Percentiles rank a stretch among this genome's conserved stretches.
phyloP scores from a whole-genome alignment of 1,140 invertebrate genomes.

The Drosophila suzukii region DNA sequence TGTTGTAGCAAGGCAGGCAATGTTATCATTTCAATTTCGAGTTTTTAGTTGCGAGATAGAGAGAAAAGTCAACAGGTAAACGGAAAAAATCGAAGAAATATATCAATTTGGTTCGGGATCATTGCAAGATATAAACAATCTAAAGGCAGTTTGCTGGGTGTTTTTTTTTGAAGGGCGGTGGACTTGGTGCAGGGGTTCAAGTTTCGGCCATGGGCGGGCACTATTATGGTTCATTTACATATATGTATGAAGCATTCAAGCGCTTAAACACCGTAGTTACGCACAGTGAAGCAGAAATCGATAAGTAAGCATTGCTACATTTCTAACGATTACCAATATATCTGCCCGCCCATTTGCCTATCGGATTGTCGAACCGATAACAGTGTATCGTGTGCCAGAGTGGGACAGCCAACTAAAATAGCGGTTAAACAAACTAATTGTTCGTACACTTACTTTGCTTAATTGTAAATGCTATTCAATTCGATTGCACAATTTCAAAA shows the following conservation, averaged over 20 bases:
- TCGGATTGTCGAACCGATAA: constrained; percentile 37
- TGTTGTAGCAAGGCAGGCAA: constrained; percentile 72
- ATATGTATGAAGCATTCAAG: neutral
- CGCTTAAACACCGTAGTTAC: neutral
- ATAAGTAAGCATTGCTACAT: neutral
- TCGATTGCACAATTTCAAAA: constrained; percentile 42
- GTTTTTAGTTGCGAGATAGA: constrained; percentile 20
- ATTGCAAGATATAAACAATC: constrained; percentile 32
- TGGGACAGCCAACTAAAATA: constrained; percentile 51
- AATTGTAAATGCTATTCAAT: constrained; percentile 79
- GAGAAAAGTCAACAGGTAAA: constrained; percentile 52
- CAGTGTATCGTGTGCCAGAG: constrained; percentile 29
- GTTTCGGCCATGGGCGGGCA: constrained; percentile 26
- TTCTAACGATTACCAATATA: constrained; percentile 2
- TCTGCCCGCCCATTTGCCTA: constrained; percentile 13
- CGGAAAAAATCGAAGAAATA: constrained; percentile 37
- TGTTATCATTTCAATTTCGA: constrained; percentile 27
- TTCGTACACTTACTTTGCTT: constrained; percentile 75
- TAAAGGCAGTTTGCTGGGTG: constrained; percentile 27
- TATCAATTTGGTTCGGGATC: constrained; percentile 54
- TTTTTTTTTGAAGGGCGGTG: constrained; percentile 10
- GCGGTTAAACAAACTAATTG: constrained; percentile 61
- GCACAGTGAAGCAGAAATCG: neutral
- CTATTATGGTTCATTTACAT: neutral
- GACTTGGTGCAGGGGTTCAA: constrained; percentile 32